Evolutionary conservation across 1,140 invertebrate species (phyloP).

Genomic region (Brachionus koreanus): DNA sequence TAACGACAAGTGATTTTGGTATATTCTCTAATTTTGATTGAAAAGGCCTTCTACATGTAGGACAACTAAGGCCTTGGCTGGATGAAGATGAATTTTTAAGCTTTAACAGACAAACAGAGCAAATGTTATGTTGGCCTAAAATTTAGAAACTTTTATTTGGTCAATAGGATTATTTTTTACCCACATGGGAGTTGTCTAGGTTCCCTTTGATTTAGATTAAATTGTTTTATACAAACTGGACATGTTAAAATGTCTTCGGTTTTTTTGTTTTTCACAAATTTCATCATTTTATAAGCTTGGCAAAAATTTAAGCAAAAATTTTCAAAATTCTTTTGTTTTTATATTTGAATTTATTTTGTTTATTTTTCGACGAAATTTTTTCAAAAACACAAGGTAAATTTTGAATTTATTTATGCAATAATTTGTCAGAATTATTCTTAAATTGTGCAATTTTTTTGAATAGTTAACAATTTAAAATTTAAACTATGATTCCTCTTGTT

Average conservation of each 20-base stretch:
- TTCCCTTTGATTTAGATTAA: background rate
- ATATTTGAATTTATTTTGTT: no score
- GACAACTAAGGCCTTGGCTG: background rate
- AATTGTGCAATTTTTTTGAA: no score
- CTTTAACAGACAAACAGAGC: background rate
- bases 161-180: background rate
- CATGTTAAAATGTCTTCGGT: conserved; percentile 6
- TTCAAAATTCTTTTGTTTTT: no score
- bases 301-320: background rate
- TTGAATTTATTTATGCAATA: no score
- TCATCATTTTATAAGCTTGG: background rate
- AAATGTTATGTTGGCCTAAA: conserved; percentile 12
- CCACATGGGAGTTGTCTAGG: conserved; percentile 15
- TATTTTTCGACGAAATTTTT: no score
- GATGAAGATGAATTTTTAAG: background rate
- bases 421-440: no score
- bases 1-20: background rate
- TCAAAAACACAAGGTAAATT: no score
- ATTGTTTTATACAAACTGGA: background rate
- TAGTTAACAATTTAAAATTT: no score
- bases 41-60: background rate
- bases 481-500: no score
- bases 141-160: background rate
- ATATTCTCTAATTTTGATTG: background rate
- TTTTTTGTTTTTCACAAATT: no score